phyloP scores from a whole-genome alignment of 2,888 invertebrate genomes.

The Tiliacea citrago region DNA sequence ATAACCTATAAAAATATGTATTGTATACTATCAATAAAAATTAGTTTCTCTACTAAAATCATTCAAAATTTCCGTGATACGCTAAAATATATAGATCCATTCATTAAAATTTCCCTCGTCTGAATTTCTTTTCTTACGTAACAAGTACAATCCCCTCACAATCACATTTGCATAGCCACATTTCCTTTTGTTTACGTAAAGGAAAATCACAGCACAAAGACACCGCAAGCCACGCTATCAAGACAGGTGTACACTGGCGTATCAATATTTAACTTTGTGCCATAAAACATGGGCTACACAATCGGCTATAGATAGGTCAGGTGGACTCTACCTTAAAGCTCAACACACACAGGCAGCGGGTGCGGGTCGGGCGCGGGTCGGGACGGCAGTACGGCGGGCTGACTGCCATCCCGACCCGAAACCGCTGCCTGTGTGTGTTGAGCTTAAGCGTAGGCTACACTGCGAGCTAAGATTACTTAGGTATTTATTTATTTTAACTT shows the following conservation, averaged over 20 bases:
- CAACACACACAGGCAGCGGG: too few relatives aligned
- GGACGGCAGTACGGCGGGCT: too few relatives aligned
- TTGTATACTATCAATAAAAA: not conserved
- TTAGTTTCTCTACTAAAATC: not conserved
- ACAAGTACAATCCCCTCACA: slow-evolving; percentile 13
- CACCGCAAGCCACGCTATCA: slow-evolving; percentile 36
- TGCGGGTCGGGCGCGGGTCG: too few relatives aligned
- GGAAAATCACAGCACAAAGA: slow-evolving; percentile 49
- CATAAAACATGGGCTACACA: slow-evolving; percentile 63
- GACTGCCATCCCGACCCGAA: too few relatives aligned
- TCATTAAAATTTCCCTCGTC: slow-evolving; percentile 22
- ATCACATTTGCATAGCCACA: slow-evolving; percentile 45
- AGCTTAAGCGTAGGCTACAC: not conserved
- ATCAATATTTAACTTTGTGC: slow-evolving; percentile 71
- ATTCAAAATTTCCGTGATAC: not conserved
- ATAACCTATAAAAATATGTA: too few relatives aligned
- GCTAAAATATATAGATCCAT: slow-evolving; percentile 18
- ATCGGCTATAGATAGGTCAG: slow-evolving; percentile 13
- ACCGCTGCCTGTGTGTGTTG: too few relatives aligned
- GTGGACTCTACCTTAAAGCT: too few relatives aligned
- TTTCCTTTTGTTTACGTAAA: slow-evolving; percentile 29
- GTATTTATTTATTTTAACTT: too few relatives aligned
- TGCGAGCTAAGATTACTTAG: not conserved
- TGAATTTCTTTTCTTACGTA: slow-evolving; percentile 13
- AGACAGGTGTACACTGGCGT: slow-evolving; percentile 58